Evolutionary conservation across 2,113 vertebrate genomes (phyloP).

Genomic region (Rhinogobius similis): DNA sequence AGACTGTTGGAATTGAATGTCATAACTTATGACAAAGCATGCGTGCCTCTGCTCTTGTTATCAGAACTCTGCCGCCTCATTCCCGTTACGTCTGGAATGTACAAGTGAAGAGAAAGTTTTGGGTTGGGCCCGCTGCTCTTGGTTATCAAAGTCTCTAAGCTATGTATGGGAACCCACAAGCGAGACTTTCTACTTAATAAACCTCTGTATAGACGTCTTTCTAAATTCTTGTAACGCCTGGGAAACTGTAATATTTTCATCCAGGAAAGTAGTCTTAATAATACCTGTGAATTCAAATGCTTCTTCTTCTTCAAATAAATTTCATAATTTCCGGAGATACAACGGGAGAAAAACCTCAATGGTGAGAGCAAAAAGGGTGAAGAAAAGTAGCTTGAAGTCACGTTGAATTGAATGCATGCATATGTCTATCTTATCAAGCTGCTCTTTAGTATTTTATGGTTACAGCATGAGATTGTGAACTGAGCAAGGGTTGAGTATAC

Average conservation of each 20-base stretch:
- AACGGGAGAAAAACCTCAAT: neutral
- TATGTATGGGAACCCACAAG: neutral
- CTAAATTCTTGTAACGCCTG: neutral
- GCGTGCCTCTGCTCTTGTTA: conserved; percentile 13
- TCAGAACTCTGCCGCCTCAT: conserved; percentile 8
- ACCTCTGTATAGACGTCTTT: too few relatives aligned
- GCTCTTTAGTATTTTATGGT: conserved; percentile 4
- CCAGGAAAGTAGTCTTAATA: neutral
- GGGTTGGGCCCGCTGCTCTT: conserved; percentile 26
- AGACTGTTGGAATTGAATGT: neutral
- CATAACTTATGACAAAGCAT: neutral
- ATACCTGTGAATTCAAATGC: neutral
- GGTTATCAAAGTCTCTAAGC: conserved; percentile 4
- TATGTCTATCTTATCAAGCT: conserved; percentile 23
- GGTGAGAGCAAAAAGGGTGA: neutral
- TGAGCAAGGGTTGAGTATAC: neutral
- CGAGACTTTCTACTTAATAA: neutral
- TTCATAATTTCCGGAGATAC: neutral
- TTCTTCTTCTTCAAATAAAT: neutral
- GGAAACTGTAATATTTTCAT: too few relatives aligned
- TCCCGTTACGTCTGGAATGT: conserved; percentile 26
- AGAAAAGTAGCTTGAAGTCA: neutral
- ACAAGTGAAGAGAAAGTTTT: conserved; percentile 14
- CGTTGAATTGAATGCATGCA: neutral
- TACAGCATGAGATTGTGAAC: neutral